These are phyloP conservation scores for Chromis chromis DNA, from an alignment of 2,797 vertebrate genomes.

Conservation along the genomic window DNA sequence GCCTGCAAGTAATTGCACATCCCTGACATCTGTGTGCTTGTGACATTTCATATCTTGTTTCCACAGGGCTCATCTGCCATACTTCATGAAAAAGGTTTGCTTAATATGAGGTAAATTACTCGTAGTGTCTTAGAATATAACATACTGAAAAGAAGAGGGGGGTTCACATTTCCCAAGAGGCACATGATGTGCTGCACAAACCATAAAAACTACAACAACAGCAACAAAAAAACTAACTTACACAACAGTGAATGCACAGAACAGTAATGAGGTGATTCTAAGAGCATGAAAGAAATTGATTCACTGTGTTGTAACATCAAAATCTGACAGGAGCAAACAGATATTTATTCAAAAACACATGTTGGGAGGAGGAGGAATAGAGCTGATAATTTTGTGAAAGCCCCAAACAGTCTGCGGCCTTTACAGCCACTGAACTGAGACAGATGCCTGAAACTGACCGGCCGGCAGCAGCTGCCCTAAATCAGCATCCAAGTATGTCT, in stretches of 20 bases:
- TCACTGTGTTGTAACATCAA: not conserved
- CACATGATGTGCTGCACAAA: not conserved
- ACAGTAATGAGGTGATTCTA: not conserved
- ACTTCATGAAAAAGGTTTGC: constrained; percentile 44
- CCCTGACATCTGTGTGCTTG: constrained; percentile 50
- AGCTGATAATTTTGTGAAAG: not conserved
- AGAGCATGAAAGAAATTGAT: not conserved
- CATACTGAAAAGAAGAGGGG: constrained; percentile 28
- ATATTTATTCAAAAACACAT: not conserved
- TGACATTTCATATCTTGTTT: constrained; percentile 66
- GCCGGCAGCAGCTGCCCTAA: too few species aligned
- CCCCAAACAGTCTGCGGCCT: not conserved
- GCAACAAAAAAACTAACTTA: not conserved
- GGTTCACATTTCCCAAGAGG: not conserved
- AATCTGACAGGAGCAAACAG: not conserved
- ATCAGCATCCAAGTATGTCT: too few species aligned
- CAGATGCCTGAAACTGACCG: too few species aligned
- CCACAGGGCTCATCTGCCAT: constrained; percentile 44
- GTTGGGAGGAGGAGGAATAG: too few species aligned
- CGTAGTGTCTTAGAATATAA: constrained; percentile 19
- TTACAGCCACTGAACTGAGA: too few species aligned
- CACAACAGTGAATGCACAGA: not conserved
- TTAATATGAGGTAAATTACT: constrained; percentile 37
- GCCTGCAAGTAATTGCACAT: constrained; percentile 41
- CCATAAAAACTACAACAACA: not conserved